Evolutionary conservation across 2,113 vertebrate species (phyloP).

Genomic region (Carassius carassius): DNA sequence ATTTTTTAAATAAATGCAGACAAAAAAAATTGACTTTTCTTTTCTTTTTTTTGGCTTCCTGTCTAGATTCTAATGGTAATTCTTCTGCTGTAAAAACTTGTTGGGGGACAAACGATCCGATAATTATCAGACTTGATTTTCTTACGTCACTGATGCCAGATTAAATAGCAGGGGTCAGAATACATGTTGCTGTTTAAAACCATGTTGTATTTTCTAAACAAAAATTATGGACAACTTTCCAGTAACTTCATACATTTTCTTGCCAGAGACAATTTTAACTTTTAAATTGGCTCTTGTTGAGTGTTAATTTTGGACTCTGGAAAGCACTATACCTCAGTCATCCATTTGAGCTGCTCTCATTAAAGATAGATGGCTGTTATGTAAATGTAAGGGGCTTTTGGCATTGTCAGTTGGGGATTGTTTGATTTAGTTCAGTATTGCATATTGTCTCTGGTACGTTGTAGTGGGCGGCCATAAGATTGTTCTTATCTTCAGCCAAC

Average conservation of each 20-base stretch:
- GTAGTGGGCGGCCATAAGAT: neutral
- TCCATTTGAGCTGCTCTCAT: constrained; percentile 1
- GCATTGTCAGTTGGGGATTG: neutral
- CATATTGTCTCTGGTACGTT: neutral
- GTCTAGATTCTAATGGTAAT: neutral
- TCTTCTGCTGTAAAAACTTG: neutral
- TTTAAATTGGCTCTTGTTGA: neutral
- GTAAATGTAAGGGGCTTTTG: neutral
- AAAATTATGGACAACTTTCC: neutral
- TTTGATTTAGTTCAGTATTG: constrained; percentile 15
- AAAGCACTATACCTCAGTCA: neutral
- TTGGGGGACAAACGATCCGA: neutral
- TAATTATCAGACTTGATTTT: neutral
- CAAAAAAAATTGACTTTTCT: too few relatives aligned
- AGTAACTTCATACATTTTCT: neutral
- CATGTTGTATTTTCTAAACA: neutral
- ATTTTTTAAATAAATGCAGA: too few relatives aligned
- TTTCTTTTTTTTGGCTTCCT: neutral
- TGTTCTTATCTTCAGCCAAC: constrained; percentile 25
- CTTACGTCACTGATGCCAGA: neutral
- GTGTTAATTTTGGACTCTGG: neutral
- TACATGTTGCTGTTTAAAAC: neutral
- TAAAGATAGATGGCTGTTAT: constrained; percentile 4
- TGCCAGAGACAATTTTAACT: neutral
- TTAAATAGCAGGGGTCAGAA: neutral